phyloP scores from a whole-genome alignment of 2,797 vertebrate species.

The Choloepus didactylus region DNA sequence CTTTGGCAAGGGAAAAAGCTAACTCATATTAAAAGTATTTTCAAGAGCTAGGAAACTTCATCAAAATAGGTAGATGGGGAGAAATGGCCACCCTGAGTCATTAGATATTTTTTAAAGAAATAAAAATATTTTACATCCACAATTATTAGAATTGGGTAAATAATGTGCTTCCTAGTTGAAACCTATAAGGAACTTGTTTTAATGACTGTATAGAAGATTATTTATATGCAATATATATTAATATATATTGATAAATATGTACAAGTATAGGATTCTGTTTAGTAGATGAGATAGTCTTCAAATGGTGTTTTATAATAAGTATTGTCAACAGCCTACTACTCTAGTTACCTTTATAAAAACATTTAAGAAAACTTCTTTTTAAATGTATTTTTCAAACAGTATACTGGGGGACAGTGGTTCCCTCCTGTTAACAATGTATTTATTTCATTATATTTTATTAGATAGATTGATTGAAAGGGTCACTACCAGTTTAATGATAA shows the following conservation, averaged over 20 bases:
- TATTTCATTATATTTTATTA: not conserved
- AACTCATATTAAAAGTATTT: slow-evolving; percentile 48
- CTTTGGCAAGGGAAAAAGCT: not conserved
- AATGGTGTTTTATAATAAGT: slow-evolving; percentile 26
- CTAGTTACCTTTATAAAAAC: slow-evolving; percentile 19
- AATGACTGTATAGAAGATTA: slow-evolving; percentile 8
- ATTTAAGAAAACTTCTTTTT: not conserved
- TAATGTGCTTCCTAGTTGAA: not conserved
- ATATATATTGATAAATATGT: not conserved
- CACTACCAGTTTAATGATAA: not conserved
- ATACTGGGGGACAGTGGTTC: not conserved
- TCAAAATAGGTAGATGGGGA: not conserved
- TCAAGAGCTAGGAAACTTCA: not conserved
- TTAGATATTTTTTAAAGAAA: slow-evolving; percentile 1
- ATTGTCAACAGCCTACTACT: not conserved
- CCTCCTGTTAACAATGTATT: not conserved
- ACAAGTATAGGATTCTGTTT: not conserved
- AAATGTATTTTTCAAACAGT: not conserved
- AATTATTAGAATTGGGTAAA: not conserved
- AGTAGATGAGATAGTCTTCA: slow-evolving; percentile 6
- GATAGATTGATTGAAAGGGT: not conserved
- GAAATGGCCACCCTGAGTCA: slow-evolving; percentile 44
- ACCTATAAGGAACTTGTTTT: not conserved
- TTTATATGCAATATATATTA: not conserved
- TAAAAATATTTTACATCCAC: slow-evolving; percentile 35